Evolutionary conservation across 2,797 vertebrate species (phyloP).

Genomic region (Poecilia wingei): DNA sequence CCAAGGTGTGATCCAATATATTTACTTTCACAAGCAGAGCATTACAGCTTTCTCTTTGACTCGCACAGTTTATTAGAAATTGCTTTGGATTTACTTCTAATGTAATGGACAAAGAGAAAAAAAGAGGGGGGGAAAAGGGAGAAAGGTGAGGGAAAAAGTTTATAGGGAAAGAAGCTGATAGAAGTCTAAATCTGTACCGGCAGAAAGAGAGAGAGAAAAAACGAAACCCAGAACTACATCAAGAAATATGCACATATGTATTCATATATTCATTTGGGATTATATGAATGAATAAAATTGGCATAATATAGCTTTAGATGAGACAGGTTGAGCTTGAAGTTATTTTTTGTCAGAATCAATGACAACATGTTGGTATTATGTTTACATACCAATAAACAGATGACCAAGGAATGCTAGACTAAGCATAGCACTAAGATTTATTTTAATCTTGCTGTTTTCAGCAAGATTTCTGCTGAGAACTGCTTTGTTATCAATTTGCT

Average conservation of each 20-base stretch:
- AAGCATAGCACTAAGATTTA: background rate
- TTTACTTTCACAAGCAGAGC: too few relatives aligned
- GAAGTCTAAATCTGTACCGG: too few relatives aligned
- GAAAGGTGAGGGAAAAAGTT: too few relatives aligned
- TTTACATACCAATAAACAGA: background rate
- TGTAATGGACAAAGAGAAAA: too few relatives aligned
- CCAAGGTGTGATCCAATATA: too few relatives aligned
- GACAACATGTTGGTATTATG: background rate
- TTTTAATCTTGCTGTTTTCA: constrained; percentile 7
- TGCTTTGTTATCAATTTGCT: constrained; percentile 6
- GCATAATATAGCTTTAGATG: background rate
- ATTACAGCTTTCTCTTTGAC: too few relatives aligned
- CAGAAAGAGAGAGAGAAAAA: too few relatives aligned
- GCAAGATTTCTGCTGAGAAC: background rate
- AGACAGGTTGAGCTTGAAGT: background rate
- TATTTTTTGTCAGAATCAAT: background rate
- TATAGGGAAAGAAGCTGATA: too few relatives aligned
- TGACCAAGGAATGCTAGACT: background rate
- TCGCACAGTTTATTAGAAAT: too few relatives aligned
- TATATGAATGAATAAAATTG: constrained; percentile 1
- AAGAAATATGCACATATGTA: background rate
- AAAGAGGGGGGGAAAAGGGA: too few relatives aligned
- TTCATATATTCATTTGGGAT: constrained; percentile 6
- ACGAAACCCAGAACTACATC: too few relatives aligned
- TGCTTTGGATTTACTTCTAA: too few relatives aligned